A percentile compares a stretch with the other conserved stretches of the same genome.
Conservation (phyloP, 2,797 vertebrate genomes). For the Menidia menidia region DNA sequence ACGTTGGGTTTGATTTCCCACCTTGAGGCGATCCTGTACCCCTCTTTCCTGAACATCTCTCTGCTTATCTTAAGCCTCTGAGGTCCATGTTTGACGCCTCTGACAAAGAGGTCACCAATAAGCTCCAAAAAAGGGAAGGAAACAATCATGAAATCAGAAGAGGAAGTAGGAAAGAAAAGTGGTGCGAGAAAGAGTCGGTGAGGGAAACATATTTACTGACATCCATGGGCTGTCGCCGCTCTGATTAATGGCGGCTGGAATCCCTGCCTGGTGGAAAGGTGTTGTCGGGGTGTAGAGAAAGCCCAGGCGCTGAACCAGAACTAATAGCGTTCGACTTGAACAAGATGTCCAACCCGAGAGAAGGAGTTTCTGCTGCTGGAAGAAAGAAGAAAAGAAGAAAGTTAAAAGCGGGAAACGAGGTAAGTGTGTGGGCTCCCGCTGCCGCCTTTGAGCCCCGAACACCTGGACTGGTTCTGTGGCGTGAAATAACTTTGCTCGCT, state of each 20-base stretch:
- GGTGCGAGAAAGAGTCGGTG: slow-evolving; percentile 59
- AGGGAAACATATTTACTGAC: slow-evolving; percentile 84
- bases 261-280: slow-evolving; percentile 82
- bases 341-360: slow-evolving; percentile 80
- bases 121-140: slow-evolving; percentile 30
- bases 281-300: slow-evolving; percentile 81
- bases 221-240: slow-evolving; percentile 83
- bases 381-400: slow-evolving; percentile 56
- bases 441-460: slow-evolving; percentile 40
- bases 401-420: slow-evolving; percentile 39
- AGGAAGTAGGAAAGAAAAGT: slow-evolving; percentile 43
- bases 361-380: slow-evolving; percentile 61
- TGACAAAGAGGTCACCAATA: slow-evolving; percentile 39
- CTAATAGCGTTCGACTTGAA: slow-evolving; percentile 87
- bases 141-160: slow-evolving; percentile 29
- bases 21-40: slow-evolving; percentile 51
- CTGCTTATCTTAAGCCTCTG: not conserved
- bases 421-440: slow-evolving; percentile 20
- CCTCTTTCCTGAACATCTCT: slow-evolving; percentile 12
- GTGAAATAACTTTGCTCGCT: slow-evolving; percentile 19
- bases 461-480: slow-evolving; percentile 19
- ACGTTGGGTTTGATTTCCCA: slow-evolving; percentile 34
- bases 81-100: slow-evolving; percentile 18
- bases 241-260: slow-evolving; percentile 85
- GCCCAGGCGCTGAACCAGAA: slow-evolving; percentile 81